Base-by-base conservation (phyloP, 2,888 invertebrate genomes). In the Anoncus sp. region DNA sequence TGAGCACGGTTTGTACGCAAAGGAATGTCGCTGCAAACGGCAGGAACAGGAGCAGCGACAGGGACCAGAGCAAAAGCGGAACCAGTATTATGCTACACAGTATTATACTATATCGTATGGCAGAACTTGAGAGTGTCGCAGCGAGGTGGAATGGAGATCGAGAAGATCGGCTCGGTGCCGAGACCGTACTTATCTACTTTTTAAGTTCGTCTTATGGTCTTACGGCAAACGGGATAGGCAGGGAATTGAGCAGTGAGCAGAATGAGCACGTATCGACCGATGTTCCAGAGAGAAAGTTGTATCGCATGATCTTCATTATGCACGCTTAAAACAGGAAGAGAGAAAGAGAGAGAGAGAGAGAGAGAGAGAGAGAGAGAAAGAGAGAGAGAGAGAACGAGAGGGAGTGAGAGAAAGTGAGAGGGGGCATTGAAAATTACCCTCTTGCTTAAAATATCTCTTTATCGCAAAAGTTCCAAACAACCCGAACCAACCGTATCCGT, bases 21-120 rank as follows among this genome's bases (percentile, higher is more conserved):
- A 84, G 84, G 84, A 84, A 84, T 85, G 82, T 78, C 79, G 82
- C 76, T 82, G 76, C 75, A 80, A 74, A 70, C 77, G 72, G 69
- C 79, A 75, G 67, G 51, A 77, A 69, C 71, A 74, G 75, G 57
- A 63, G 53, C 72, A 55, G 35, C 24, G 57, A 14, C 20, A 57
- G 62, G 40, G 55, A 40, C 45, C 53, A 45, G 63, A 76, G 76
- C 67, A 72, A 53, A 51, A 71, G 76, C 67, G 67, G 43, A 67
- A 51, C 73, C 77, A 20, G 73, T 65, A 63, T 69, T 65, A 67
- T 75, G 47, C 75, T 57, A 40, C 38, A 31, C 31, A 69, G 57
- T 38, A 35, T 53, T 16, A 31, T 51, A 43, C 40, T 60, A 51
- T 70, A 51, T 27, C 10, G 14, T 14, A 14, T 27, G 4, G 47